Evolutionary conservation across 1,140 invertebrate genomes (phyloP).

Genomic region (Elymnias hypermnestra): DNA sequence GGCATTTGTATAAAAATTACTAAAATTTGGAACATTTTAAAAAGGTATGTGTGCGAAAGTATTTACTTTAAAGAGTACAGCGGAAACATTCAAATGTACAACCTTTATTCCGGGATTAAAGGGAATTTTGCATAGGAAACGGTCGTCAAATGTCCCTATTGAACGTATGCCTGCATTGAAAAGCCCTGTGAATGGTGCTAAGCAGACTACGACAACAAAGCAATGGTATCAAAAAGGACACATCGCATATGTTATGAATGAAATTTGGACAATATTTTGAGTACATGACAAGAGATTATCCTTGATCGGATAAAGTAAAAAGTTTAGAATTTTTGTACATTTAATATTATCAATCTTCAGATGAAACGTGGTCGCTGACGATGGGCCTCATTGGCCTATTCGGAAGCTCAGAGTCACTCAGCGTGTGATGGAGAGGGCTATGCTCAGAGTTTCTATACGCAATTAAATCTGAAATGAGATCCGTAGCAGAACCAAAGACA

Average conservation of each 20-base stretch:
- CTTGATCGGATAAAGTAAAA: constrained; percentile 32
- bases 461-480: no score
- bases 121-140: constrained; percentile 61
- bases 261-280: constrained; percentile 50
- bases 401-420: no score
- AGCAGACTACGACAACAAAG: constrained; percentile 44
- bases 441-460: no score
- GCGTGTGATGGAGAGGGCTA: no score
- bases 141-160: constrained; percentile 51
- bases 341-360: background rate
- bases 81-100: constrained; percentile 41
- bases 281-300: constrained; percentile 45
- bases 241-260: constrained; percentile 61
- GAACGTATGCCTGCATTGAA: constrained; percentile 13
- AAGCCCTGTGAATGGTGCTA: constrained; percentile 38
- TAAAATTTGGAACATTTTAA: no score
- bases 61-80: constrained; percentile 18
- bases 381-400: no score
- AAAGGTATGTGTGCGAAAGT: constrained; percentile 48
- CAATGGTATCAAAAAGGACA: constrained; percentile 39
- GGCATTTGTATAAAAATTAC: no score
- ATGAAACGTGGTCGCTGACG: no score
- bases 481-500: no score
- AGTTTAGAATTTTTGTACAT: constrained; percentile 12
- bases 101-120: constrained; percentile 49